Conservation (phyloP, 2,888 invertebrate species). For the Tiliacea citrago region DNA sequence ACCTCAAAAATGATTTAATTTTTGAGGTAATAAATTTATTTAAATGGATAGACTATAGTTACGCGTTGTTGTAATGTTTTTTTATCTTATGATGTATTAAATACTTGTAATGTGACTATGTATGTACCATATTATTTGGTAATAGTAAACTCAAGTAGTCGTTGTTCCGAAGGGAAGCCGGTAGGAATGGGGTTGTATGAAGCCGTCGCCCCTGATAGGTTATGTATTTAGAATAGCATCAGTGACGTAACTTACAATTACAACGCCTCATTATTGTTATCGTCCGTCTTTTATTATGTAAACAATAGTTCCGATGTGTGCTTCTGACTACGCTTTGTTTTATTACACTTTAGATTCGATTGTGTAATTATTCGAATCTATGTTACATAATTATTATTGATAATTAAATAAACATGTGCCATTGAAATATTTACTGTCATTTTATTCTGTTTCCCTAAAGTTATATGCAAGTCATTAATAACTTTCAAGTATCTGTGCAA, state of each 20-base stretch:
- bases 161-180: too few species aligned
- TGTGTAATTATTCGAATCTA: conserved; percentile 13
- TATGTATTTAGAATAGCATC: conserved; percentile 1
- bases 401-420: conserved; percentile 10
- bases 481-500: conserved; percentile 25
- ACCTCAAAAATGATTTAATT: too few species aligned
- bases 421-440: background rate
- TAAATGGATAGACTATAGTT: too few species aligned
- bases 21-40: too few species aligned
- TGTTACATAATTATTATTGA: background rate
- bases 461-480: conserved; percentile 8
- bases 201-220: too few species aligned
- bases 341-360: conserved; percentile 23
- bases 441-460: background rate
- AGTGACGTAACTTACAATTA: conserved; percentile 12
- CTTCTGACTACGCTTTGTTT: conserved; percentile 27
- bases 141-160: too few species aligned
- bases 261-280: conserved; percentile 35
- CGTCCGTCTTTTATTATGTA: conserved; percentile 33
- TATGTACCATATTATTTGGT: too few species aligned
- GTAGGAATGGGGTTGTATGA: too few species aligned
- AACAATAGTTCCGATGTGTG: conserved; percentile 29
- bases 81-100: too few species aligned
- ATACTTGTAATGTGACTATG: too few species aligned
- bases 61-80: too few species aligned